Conservation (phyloP, 2,888 invertebrate genomes). For the Dasypolia templi region DNA sequence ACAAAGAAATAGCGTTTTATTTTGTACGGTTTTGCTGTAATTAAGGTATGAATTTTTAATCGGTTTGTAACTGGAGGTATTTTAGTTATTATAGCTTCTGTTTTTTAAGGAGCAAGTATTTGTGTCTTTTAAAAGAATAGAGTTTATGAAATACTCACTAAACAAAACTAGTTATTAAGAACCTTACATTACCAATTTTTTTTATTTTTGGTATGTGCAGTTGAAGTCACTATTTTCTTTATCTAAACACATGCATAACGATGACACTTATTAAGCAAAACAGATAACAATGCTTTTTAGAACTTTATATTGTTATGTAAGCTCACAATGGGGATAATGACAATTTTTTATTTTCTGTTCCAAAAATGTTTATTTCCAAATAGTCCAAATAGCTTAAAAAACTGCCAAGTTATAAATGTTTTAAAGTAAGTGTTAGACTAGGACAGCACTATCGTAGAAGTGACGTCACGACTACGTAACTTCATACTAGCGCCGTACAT, state of each 20-base stretch:
- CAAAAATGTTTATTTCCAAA: no score
- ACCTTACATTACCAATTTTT: neutral
- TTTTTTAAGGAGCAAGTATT: constrained; percentile 4
- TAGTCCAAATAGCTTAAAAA: no score
- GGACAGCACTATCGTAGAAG: no score
- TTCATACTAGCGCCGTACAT: no score
- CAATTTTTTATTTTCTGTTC: no score
- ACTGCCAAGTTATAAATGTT: no score
- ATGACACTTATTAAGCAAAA: neutral
- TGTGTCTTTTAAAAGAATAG: neutral
- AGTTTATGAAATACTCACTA: neutral
- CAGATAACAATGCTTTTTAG: neutral
- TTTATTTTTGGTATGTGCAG: neutral
- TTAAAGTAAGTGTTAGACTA: no score
- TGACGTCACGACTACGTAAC: no score
- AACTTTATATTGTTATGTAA: neutral
- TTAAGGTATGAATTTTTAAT: constrained; percentile 38
- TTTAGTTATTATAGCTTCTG: neutral
- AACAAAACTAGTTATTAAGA: neutral
- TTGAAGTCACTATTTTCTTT: neutral
- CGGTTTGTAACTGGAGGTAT: constrained; percentile 2
- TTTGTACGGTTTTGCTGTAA: constrained; percentile 40
- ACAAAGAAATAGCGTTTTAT: constrained; percentile 53
- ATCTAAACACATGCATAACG: neutral
- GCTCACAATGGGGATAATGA: no score